Evolutionary conservation across 1,140 invertebrate species (phyloP), one percentile per base, ranked within the genome.

Genomic region (Cydia pomonella): DNA sequence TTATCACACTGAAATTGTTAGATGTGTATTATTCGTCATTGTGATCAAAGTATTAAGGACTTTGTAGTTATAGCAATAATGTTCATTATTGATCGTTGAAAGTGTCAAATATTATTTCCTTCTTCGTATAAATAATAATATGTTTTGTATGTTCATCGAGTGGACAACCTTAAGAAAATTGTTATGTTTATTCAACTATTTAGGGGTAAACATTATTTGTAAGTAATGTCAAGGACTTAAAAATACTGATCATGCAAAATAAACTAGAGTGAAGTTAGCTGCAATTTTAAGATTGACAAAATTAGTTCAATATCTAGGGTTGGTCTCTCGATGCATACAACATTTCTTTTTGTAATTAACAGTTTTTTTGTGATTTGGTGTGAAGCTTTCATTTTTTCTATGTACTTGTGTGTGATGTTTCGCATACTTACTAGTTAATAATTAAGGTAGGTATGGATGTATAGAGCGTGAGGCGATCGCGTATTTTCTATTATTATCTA

Each of bases 41-140:
- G 87, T 89, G 87, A 89, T 87, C 85, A 82, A 87, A 88, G 85
- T 90, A 89, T 87, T 87, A 87, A 83, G 84, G 77, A 88, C 84
- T 87, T 80, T 88, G 84, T 91, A 88, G 84, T 82, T 80, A 80
- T 77, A 79, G 86, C 88, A 89, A 91, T 90, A 90, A 90, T 66
- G 85, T 83, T 87, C 75, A 82, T 84, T 87, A 77, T 86, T 77
- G 75, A 73, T 25, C 44, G 33, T 72, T 82, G 5, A 69, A 59
- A n/a, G 29, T 69, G 64, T 69, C 64, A 69, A 69, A 69, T 69
- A 69, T 69, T 69, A n/a, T 69, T 69, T 69, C 64, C 29, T 69
- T 69, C 64, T 69, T 69, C 64, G n/a, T 69, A 69, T 69, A 69
- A 33, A 27, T 72, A 72, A 72, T 23, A 50, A 47, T 23, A 41